Conservation (phyloP, 2,113 vertebrate species). For the Aspidoscelis tigris region DNA sequence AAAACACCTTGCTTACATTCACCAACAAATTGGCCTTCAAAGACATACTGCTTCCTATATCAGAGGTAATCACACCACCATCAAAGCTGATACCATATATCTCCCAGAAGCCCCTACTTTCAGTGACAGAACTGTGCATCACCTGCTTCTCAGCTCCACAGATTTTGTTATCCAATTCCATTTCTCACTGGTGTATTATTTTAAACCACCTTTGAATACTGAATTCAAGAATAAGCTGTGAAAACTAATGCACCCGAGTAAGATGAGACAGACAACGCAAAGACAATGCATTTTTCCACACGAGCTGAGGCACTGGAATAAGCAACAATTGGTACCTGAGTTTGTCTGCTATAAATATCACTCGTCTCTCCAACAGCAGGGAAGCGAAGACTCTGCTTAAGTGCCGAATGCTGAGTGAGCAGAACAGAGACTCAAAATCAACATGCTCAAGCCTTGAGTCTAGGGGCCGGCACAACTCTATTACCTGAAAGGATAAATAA, state of each 20-base stretch:
- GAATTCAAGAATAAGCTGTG: accelerated
- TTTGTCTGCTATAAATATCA: conserved; percentile 95
- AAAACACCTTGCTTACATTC: too few species aligned
- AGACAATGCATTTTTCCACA: background rate
- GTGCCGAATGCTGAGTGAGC: conserved; percentile 84
- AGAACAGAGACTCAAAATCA: conserved; percentile 93
- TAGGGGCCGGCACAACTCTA: conserved; percentile 90
- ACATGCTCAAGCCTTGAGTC: conserved; percentile 96
- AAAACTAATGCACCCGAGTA: conserved; percentile 9
- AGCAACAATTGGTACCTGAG: conserved; percentile 83
- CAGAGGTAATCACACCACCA: too few species aligned
- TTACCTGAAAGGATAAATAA: conserved; percentile 77
- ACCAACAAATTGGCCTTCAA: too few species aligned
- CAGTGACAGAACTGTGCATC: background rate
- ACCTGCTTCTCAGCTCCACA: background rate
- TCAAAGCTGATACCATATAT: too few species aligned
- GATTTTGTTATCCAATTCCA: conserved; percentile 4
- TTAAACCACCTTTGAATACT: background rate
- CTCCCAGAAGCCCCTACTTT: too few species aligned
- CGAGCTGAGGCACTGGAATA: background rate
- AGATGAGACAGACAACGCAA: background rate
- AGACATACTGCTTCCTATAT: too few species aligned
- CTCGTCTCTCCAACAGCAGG: conserved; percentile 91
- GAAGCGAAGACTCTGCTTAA: conserved; percentile 87
- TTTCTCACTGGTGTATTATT: background rate